A percentile compares a stretch with the other conserved stretches of the same genome.
phyloP scores from a whole-genome alignment of 2,113 vertebrate species.

The Bothrops jararaca region DNA sequence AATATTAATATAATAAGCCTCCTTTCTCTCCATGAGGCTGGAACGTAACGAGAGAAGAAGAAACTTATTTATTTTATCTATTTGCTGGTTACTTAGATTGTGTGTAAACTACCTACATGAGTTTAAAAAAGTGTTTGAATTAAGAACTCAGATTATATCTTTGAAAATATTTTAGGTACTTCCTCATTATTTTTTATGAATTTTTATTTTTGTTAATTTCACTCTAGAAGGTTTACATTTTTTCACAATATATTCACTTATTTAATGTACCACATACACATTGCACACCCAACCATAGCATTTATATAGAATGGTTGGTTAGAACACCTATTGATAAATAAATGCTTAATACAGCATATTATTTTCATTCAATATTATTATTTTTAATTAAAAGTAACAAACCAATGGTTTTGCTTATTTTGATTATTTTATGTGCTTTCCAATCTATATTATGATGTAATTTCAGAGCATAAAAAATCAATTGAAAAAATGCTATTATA shows the following conservation, averaged over 20 bases:
- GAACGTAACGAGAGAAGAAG: not conserved
- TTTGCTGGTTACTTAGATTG: not conserved
- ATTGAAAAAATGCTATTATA: not conserved
- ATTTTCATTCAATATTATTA: not conserved
- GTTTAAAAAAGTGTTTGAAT: not conserved
- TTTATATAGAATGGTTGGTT: not conserved
- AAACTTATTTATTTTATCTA: not conserved
- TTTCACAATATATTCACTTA: not conserved
- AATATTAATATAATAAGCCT: not conserved
- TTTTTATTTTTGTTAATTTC: not conserved
- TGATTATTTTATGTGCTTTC: slow-evolving; percentile 16
- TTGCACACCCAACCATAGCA: not conserved
- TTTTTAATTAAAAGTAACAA: slow-evolving; percentile 16
- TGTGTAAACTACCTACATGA: not conserved
- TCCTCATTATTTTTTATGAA: not conserved
- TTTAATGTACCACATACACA: not conserved
- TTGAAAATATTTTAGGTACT: not conserved
- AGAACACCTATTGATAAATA: not conserved
- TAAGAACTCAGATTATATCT: not conserved
- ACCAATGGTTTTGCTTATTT: not conserved
- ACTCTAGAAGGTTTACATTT: not conserved
- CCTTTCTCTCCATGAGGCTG: not conserved
- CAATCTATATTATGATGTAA: slow-evolving; percentile 20
- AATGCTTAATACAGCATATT: not conserved
- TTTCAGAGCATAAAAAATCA: slow-evolving; percentile 29